phyloP scores from a whole-genome alignment of 2,797 vertebrate genomes.

The Galago senegalensis region DNA sequence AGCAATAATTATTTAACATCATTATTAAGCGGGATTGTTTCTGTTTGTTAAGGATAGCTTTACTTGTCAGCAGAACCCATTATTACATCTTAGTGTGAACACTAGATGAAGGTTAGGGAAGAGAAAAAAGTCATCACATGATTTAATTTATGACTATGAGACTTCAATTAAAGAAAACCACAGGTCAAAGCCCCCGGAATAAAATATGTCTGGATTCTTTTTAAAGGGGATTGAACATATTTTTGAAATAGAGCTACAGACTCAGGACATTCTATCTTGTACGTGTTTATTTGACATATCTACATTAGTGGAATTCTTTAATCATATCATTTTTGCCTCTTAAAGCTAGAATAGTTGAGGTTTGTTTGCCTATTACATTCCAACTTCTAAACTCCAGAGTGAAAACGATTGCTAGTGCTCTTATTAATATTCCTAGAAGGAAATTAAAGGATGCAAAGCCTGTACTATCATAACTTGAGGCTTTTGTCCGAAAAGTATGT shows the following conservation, averaged over 20 bases:
- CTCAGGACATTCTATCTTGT: conserved; percentile 69
- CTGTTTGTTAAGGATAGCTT: conserved; percentile 88
- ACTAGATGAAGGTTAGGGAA: conserved; percentile 74
- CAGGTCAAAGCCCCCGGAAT: conserved; percentile 67
- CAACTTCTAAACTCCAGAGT: conserved; percentile 50
- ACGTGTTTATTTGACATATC: conserved; percentile 80
- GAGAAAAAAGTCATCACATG: conserved; percentile 61
- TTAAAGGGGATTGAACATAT: conserved; percentile 50
- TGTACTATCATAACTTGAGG: conserved; percentile 21
- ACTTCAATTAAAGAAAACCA: conserved; percentile 78
- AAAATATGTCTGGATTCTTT: conserved; percentile 68
- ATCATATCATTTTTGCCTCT: conserved; percentile 70
- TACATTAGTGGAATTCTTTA: conserved; percentile 82
- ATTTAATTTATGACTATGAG: conserved; percentile 70
- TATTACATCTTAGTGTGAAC: conserved; percentile 78
- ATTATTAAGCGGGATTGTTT: conserved; percentile 87
- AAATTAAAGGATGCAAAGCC: conserved; percentile 67
- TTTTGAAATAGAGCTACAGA: conserved; percentile 62
- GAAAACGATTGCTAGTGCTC: conserved; percentile 64
- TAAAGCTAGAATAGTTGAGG: not conserved
- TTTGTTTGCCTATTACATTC: conserved; percentile 57
- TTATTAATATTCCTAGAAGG: conserved; percentile 76
- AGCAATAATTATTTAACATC: conserved; percentile 90
- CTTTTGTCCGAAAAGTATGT: not conserved
- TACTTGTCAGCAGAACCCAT: conserved; percentile 83